Evolutionary conservation across 2,797 vertebrate species (phyloP), one percentile per base, ranked within the genome.

Genomic region (Bradypus variegatus): DNA sequence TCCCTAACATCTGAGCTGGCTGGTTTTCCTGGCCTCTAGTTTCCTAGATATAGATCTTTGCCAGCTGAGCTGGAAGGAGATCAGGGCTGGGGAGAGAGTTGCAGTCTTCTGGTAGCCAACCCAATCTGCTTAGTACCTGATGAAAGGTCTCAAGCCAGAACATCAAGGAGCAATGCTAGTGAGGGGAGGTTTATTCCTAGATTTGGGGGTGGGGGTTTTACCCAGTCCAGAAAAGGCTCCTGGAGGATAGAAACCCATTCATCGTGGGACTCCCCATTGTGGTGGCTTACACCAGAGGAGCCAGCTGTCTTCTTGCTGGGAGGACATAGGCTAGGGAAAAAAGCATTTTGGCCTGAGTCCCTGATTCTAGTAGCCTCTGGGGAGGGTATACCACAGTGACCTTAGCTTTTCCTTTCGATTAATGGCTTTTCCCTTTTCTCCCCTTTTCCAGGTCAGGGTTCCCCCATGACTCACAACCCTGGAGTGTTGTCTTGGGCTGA

Each of bases 401-500:
- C 48, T 73, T 62, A 88, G 50, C 79, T 89, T 91, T 86, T 67
- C 83, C 41, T 83, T 62, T 91, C 72, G 23, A 33, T 83, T 89
- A 91, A 45, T 86, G 86, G 86, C 77, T 94, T 94, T 92, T 93
- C 69, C 91, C 92, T 85, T 92, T 80, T 79, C 92, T 76, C 18
- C 41, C 38, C 62, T 11, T 94, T 95, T 88, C 75, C 67, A 92
- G 75, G 92, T 36, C 87, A 91, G 91, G 93, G 85, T 95, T 95
- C 92, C 92, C 77, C 75, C 36, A 23, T 96, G 95, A 96, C 95
- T 96, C 94, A 95, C 15, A 76, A 64, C 80, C 75, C 90, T 91
- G 86, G 92, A 94, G 83, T 50, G 82, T 73, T 86, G 67, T 91
- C 83, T 90, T 85, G 86, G 92, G 91, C 91, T 89, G 80, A 94